A percentile compares a stretch with the other conserved stretches of the same genome.
phyloP scores from a whole-genome alignment of 2,888 invertebrate species.

The Pediacus dermestoides region DNA sequence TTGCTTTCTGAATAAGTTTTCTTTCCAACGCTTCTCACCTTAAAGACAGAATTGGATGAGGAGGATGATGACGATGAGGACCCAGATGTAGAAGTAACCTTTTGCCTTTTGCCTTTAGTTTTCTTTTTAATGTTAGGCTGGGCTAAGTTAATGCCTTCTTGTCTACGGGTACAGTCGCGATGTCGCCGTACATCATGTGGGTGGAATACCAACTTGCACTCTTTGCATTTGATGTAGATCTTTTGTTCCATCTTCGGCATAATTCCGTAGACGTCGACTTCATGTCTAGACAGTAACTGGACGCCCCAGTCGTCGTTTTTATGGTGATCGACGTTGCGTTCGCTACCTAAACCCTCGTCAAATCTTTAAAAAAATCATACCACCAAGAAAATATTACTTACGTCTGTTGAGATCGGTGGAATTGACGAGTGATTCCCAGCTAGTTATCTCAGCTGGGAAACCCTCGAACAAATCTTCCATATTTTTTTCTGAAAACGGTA shows the following conservation, averaged over 20 bases:
- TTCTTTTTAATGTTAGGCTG: constrained; percentile 38
- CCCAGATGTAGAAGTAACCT: no score
- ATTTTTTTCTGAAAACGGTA: no score
- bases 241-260: constrained; percentile 45
- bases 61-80: constrained; percentile 32
- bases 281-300: constrained; percentile 41
- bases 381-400: constrained; percentile 8
- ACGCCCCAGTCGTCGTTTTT: constrained; percentile 24
- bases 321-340: constrained; percentile 6
- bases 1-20: no score
- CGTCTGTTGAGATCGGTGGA: constrained; percentile 24
- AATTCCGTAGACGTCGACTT: constrained; percentile 42
- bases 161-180: constrained; percentile 35
- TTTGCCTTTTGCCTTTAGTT: constrained; percentile 39
- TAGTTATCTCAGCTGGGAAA: constrained; percentile 25
- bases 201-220: constrained; percentile 39
- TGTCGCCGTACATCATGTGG: constrained; percentile 31
- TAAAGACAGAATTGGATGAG: constrained; percentile 39
- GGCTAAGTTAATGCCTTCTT: no score
- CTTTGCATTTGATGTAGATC: constrained; percentile 41
- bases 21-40: no score
- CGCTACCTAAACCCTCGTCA: constrained; percentile 1
- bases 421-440: constrained; percentile 26
- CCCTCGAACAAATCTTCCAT: constrained; percentile 27
- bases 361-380: constrained; percentile 5